A percentile compares a stretch with the other conserved stretches of the same genome.
These are phyloP conservation scores for Perca flavescens DNA, from an alignment of 2,113 vertebrate species.

Conservation along the genomic window DNA sequence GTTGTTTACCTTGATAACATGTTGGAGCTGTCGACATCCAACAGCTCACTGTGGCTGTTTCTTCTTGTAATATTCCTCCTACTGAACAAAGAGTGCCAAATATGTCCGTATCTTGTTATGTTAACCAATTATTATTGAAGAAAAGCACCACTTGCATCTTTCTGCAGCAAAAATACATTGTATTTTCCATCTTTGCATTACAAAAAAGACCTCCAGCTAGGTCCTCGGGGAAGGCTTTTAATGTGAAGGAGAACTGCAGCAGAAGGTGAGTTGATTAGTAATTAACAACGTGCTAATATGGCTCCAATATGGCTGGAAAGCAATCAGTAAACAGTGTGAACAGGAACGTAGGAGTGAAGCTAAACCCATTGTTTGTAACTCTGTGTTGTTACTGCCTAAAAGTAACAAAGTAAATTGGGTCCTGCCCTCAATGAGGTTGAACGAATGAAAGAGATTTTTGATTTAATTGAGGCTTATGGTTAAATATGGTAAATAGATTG, in stretches of 20 bases:
- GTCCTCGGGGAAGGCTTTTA: neutral
- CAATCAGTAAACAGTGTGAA: neutral
- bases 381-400: too few relatives aligned
- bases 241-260: neutral
- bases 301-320: too few relatives aligned
- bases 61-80: neutral
- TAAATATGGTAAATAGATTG: too few relatives aligned
- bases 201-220: too few relatives aligned
- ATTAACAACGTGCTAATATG: neutral
- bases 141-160: neutral
- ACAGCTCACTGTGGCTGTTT: neutral
- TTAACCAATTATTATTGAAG: neutral
- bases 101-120: neutral
- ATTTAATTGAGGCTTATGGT: too few relatives aligned
- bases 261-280: neutral
- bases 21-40: neutral
- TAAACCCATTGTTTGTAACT: too few relatives aligned
- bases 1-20: conserved; percentile 1
- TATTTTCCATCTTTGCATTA: neutral
- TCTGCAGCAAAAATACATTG: too few relatives aligned
- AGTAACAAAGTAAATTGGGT: too few relatives aligned
- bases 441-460: too few relatives aligned
- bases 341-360: neutral
- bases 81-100: neutral
- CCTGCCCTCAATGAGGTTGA: too few relatives aligned